Conservation (phyloP, 2,113 vertebrate genomes). For the Dipodomys stephensi region DNA sequence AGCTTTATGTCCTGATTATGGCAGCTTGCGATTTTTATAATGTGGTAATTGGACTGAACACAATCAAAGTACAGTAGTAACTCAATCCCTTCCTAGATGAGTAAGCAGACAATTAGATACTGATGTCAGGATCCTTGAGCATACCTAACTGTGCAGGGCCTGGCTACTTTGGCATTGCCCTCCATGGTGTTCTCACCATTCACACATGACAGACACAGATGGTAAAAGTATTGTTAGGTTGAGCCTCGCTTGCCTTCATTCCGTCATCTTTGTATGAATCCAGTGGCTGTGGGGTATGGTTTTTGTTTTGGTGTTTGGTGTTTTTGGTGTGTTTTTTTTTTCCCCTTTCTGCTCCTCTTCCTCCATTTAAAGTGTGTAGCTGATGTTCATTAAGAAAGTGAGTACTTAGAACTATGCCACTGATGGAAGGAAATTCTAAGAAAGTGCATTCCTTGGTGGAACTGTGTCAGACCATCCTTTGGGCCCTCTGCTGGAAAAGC, state of each 20-base stretch:
- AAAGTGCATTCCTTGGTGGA: slow-evolving; percentile 81
- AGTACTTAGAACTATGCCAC: slow-evolving; percentile 80
- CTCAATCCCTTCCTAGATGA: slow-evolving; percentile 59
- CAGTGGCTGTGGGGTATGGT: slow-evolving; percentile 63
- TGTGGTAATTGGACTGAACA: slow-evolving; percentile 58
- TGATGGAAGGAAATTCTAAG: slow-evolving; percentile 66
- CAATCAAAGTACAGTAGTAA: slow-evolving; percentile 61
- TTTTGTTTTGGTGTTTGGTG: background rate
- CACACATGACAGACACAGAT: slow-evolving; percentile 35
- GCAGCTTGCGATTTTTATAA: slow-evolving; percentile 81
- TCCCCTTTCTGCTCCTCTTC: too few species aligned
- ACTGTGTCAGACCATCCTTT: slow-evolving; percentile 79
- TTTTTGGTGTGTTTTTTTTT: background rate
- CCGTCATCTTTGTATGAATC: slow-evolving; percentile 69
- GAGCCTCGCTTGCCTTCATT: slow-evolving; percentile 78
- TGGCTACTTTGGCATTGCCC: slow-evolving; percentile 76
- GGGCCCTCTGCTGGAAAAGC: slow-evolving; percentile 85
- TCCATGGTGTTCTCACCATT: slow-evolving; percentile 51
- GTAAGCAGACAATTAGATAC: background rate
- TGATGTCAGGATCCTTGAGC: background rate
- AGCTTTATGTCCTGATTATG: slow-evolving; percentile 69
- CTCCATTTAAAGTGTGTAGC: slow-evolving; percentile 81
- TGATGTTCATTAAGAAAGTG: slow-evolving; percentile 79
- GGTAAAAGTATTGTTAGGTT: slow-evolving; percentile 68
- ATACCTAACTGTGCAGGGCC: slow-evolving; percentile 69